Conservation (phyloP, 1,140 invertebrate genomes). For the Procambarus virginalis region DNA sequence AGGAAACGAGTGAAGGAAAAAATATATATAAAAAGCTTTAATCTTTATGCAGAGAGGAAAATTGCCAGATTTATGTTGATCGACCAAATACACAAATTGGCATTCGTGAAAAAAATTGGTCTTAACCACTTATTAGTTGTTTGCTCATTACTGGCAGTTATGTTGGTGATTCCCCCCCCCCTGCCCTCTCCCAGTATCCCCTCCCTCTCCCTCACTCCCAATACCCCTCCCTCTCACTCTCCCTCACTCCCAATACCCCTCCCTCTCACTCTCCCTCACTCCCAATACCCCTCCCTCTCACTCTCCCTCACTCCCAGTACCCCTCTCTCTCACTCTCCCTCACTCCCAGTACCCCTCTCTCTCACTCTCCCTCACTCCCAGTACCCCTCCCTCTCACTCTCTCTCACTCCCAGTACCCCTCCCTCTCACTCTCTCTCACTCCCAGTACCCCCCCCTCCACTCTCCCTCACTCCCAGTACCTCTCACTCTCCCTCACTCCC, state of each 20-base stretch:
- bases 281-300: background rate
- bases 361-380: too few species aligned
- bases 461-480: background rate
- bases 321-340: too few species aligned
- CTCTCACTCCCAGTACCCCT: too few species aligned
- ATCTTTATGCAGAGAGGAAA: background rate
- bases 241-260: background rate
- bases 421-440: too few species aligned
- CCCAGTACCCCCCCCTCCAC: background rate
- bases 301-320: too few species aligned
- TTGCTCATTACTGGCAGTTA: background rate
- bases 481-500: background rate
- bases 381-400: too few species aligned
- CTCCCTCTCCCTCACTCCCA: background rate
- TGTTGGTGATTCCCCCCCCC: background rate
- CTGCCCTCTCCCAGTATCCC: background rate
- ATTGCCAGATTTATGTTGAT: constrained; percentile 12
- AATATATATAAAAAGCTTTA: background rate
- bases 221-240: background rate
- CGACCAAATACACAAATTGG: constrained; percentile 31
- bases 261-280: background rate
- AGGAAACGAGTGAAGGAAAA: background rate
- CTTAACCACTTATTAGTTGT: constrained; percentile 12
- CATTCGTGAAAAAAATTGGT: constrained; percentile 6
- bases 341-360: too few species aligned